Evolutionary conservation across 2,113 vertebrate genomes (phyloP).

Genomic region (Cnemophilus loriae): DNA sequence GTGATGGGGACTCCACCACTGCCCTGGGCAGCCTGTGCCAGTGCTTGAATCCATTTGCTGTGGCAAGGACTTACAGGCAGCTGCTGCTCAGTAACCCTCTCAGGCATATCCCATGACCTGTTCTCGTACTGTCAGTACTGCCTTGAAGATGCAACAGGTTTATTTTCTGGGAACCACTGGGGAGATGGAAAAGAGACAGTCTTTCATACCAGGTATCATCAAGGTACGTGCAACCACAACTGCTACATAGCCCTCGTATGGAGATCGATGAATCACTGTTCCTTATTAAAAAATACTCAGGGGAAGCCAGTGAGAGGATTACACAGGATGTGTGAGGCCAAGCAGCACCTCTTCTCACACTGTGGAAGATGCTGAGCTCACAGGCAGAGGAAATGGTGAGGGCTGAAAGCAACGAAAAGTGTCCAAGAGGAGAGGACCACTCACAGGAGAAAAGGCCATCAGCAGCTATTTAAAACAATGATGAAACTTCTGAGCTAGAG

Average conservation of each 20-base stretch:
- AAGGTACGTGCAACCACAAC: background rate
- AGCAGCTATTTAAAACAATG: background rate
- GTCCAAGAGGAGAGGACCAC: background rate
- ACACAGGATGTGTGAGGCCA: background rate
- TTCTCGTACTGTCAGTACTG: background rate
- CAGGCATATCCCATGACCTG: background rate
- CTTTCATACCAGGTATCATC: fast-evolving
- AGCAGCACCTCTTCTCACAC: background rate
- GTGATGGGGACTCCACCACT: background rate
- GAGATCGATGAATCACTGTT: background rate
- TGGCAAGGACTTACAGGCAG: background rate
- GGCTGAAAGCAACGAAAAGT: background rate
- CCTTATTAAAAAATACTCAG: background rate
- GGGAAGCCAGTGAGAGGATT: background rate
- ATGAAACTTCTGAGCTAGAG: background rate
- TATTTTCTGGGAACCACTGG: background rate
- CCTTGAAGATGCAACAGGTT: background rate
- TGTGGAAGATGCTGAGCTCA: fast-evolving
- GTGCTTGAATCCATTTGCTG: background rate
- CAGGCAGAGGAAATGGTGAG: background rate
- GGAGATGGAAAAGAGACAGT: background rate
- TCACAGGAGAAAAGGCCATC: background rate
- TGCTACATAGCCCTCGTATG: fast-evolving
- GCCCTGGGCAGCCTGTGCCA: background rate
- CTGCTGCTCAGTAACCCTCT: background rate